Evolutionary conservation across 2,797 vertebrate species (phyloP).

Genomic region (Lemur catta): DNA sequence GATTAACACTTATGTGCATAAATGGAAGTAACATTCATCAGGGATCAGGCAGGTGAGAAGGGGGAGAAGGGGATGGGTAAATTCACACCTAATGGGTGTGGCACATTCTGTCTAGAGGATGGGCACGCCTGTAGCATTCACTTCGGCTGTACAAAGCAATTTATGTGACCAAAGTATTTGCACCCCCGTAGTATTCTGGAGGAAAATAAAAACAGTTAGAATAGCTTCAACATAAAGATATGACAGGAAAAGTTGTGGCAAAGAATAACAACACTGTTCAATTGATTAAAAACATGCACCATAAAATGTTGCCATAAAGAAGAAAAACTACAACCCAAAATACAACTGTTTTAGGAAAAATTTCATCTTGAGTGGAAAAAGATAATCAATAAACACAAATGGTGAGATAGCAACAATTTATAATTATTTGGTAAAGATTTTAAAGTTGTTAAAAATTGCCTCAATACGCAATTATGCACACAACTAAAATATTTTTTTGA

Average conservation of each 20-base stretch:
- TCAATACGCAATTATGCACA: neutral
- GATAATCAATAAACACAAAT: neutral
- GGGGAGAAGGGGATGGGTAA: too few species aligned
- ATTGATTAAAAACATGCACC: neutral
- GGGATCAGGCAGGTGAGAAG: too few species aligned
- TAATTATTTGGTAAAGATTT: neutral
- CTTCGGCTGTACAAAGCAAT: too few species aligned
- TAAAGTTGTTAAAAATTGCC: neutral
- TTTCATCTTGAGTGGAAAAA: neutral
- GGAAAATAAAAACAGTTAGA: neutral
- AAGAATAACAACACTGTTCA: neutral
- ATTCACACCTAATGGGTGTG: too few species aligned
- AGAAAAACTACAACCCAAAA: neutral
- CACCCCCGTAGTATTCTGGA: too few species aligned
- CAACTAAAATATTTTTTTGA: neutral
- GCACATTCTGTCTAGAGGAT: too few species aligned
- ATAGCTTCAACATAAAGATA: neutral
- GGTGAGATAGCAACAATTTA: neutral
- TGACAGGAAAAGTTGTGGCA: neutral
- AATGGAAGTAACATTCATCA: too few species aligned
- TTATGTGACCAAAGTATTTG: too few species aligned
- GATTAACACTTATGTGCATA: too few species aligned
- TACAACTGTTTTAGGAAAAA: neutral
- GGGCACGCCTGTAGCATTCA: too few species aligned
- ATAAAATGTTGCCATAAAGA: neutral